phyloP scores from a whole-genome alignment of 1,140 invertebrate genomes.

The Pogonognathellus flavescens region DNA sequence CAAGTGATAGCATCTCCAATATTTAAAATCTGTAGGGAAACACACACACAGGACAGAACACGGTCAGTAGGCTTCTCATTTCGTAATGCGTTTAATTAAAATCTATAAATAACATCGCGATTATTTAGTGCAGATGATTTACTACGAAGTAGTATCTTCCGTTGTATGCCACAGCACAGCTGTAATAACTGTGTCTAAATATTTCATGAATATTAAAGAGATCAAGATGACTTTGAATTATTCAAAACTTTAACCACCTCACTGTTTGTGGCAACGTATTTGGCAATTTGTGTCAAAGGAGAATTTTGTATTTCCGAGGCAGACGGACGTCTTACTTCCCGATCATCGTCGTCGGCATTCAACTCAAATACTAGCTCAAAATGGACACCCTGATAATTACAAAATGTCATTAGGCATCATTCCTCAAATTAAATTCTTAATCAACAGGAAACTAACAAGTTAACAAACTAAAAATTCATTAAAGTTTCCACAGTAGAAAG shows the following conservation, averaged over 20 bases:
- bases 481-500: not conserved
- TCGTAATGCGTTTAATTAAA: too few relatives aligned
- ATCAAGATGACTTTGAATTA: not conserved
- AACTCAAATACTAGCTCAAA: constrained; percentile 88
- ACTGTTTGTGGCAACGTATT: constrained; percentile 84
- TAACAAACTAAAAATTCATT: not conserved
- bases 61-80: too few relatives aligned
- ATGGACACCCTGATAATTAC: constrained; percentile 69
- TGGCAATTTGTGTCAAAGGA: constrained; percentile 81
- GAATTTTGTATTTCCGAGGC: constrained; percentile 72
- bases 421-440: too few relatives aligned
- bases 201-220: too few relatives aligned
- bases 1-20: constrained; percentile 83
- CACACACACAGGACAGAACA: too few relatives aligned
- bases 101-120: too few relatives aligned
- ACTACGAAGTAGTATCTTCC: too few relatives aligned
- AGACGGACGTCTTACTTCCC: constrained; percentile 74
- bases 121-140: too few relatives aligned
- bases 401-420: not conserved
- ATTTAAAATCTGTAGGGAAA: constrained; percentile 77
- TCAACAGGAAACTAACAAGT: constrained; percentile 9
- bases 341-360: constrained; percentile 74
- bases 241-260: constrained; percentile 70
- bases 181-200: too few relatives aligned
- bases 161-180: too few relatives aligned